A percentile compares a stretch with the other conserved stretches of the same genome.
Evolutionary conservation across 2,113 vertebrate species (phyloP).

Genomic region (Bos javanicus): DNA sequence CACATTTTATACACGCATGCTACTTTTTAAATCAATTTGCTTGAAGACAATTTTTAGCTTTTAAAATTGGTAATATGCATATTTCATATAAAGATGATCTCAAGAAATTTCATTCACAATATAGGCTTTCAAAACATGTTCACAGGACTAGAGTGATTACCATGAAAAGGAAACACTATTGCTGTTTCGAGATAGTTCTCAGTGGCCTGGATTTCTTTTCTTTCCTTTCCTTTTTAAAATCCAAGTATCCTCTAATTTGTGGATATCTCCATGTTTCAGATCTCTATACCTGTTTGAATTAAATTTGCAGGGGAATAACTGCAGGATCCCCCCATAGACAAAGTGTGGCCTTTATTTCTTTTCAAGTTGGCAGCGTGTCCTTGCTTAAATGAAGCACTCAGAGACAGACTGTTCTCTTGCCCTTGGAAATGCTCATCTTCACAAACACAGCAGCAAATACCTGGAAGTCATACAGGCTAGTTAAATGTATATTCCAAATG

Average conservation of each 20-base stretch:
- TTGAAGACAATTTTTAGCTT: slow-evolving; percentile 11
- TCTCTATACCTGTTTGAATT: slow-evolving; percentile 75
- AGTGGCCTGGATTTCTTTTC: slow-evolving; percentile 52
- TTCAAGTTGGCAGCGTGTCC: slow-evolving; percentile 75
- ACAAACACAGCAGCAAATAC: slow-evolving; percentile 37
- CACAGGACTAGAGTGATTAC: slow-evolving; percentile 46
- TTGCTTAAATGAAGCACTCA: slow-evolving; percentile 73
- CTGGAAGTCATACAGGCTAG: neutral
- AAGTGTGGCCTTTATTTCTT: slow-evolving; percentile 76
- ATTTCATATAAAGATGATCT: slow-evolving; percentile 47
- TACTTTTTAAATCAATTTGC: neutral
- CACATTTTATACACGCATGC: neutral
- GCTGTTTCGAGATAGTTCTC: slow-evolving; percentile 42
- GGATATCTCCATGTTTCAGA: slow-evolving; percentile 69
- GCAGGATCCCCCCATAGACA: slow-evolving; percentile 66
- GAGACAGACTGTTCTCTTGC: slow-evolving; percentile 64
- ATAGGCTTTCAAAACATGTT: slow-evolving; percentile 47
- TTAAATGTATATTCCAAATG: slow-evolving; percentile 12
- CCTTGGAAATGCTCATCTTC: slow-evolving; percentile 63
- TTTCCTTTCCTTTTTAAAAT: slow-evolving; percentile 55
- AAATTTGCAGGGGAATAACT: slow-evolving; percentile 74
- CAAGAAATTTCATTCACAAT: slow-evolving; percentile 54
- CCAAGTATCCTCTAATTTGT: slow-evolving; percentile 64
- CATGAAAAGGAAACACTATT: slow-evolving; percentile 53
- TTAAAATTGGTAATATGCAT: slow-evolving; percentile 20